phyloP scores from a whole-genome alignment of 1,140 invertebrate species.

The Choristoneura fumiferana region DNA sequence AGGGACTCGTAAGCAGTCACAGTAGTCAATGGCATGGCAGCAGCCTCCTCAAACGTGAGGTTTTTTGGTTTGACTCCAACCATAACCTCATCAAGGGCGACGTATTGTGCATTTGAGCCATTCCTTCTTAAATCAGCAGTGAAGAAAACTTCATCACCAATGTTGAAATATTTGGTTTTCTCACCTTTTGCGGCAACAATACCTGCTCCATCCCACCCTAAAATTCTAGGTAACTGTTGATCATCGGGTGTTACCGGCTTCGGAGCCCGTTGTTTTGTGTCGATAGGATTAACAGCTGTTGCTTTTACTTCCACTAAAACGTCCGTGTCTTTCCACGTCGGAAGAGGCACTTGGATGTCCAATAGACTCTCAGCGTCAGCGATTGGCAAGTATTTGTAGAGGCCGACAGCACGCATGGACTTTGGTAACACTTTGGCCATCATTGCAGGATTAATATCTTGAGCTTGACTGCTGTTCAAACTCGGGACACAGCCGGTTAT shows the following conservation, averaged over 20 bases:
- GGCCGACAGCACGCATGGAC: conserved; percentile 60
- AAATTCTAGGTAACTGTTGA: conserved; percentile 40
- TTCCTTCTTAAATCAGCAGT: conserved; percentile 52
- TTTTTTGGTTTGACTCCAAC: conserved; percentile 59
- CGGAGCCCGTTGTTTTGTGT: conserved; percentile 58
- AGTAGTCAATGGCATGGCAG: conserved; percentile 59
- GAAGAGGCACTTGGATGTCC: conserved; percentile 55
- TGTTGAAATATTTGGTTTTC: conserved; percentile 40
- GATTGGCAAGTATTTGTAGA: conserved; percentile 68
- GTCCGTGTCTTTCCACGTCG: conserved; percentile 43
- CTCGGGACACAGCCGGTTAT: neutral
- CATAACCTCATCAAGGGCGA: conserved; percentile 53
- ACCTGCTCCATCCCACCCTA: conserved; percentile 65
- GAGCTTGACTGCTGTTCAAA: neutral
- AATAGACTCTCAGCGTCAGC: conserved; percentile 52
- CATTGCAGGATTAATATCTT: neutral
- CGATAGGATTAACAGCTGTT: conserved; percentile 61
- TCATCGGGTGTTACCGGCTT: conserved; percentile 13
- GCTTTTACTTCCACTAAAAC: conserved; percentile 64
- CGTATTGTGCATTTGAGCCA: conserved; percentile 63
- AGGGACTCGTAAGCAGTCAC: conserved; percentile 61
- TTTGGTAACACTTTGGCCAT: conserved; percentile 48
- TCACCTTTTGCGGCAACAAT: conserved; percentile 53
- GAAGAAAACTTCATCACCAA: conserved; percentile 65
- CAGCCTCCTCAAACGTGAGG: conserved; percentile 63